Evolutionary conservation across 2,113 vertebrate genomes (phyloP), one percentile per base, ranked within the genome.

Genomic region (Talpa occidentalis): DNA sequence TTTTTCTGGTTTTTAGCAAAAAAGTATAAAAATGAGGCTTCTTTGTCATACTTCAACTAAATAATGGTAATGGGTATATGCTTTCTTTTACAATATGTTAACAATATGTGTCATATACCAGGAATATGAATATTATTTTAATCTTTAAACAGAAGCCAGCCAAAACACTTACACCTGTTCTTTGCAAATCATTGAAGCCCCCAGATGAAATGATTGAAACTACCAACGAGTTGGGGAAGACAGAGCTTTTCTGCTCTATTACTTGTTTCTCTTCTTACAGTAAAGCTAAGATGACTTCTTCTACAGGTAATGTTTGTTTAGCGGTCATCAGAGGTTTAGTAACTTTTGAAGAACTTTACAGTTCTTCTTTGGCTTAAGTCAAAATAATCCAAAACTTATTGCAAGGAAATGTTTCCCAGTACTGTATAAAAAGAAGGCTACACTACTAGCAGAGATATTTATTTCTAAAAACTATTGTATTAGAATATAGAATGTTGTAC

Each of bases 211-310:
- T 99, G 99, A 95, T 99, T 59, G 98, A 99, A 95, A 98, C 97
- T 94, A 98, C 98, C 30, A 99, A 98, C 98, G 97, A 90, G 6
- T 96, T 99, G 54, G 99, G 99, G 88, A 98, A 99, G 32, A 98
- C 98, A 1, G 99, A 99, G 67, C 97, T 99, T 37, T 99, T 99
- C 97, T 99, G 99, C 94, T 99, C 99, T 88, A 96, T 99, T 92
- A 98, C 98, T 96, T 99, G 99, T 96, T 98, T 99, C 96, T 99
- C 99, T 89, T 99, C 99, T 0, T 98, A 99, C 88, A 99, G 60
- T 78, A 97, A 98, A 98, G 98, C 99, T 44, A 99, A 99, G 97
- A 97, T 98, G 49, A 99, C 99, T 94, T 98, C 99, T 80, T 98
- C 99, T 40, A 98, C 99, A 98, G 99, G 99, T 99, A 98, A 93